phyloP scores from a whole-genome alignment of 1,140 invertebrate genomes.

The Teleogryllus occipitalis region DNA sequence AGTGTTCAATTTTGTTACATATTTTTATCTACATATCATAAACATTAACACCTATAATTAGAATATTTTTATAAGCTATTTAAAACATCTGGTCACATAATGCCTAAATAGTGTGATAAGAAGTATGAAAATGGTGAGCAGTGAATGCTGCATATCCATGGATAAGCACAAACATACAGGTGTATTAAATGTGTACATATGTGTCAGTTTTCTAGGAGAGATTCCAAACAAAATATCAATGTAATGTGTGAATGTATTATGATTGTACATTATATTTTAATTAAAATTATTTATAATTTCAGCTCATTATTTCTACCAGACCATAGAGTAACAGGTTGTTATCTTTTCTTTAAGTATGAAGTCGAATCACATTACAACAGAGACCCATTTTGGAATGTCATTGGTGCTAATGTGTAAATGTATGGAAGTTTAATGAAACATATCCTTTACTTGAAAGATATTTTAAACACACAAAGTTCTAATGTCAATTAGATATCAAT shows the following conservation, averaged over 20 bases:
- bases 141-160: neutral
- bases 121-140: neutral
- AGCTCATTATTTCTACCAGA: neutral
- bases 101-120: neutral
- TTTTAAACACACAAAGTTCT: neutral
- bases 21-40: conserved; percentile 1
- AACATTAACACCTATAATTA: neutral
- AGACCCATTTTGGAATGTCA: neutral
- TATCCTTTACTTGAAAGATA: neutral
- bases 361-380: neutral
- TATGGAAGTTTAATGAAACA: neutral
- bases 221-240: neutral
- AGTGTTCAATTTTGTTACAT: neutral
- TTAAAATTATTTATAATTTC: conserved; percentile 2
- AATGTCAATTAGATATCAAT: neutral
- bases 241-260: conserved; percentile 5
- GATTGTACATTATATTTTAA: neutral
- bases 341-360: neutral
- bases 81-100: neutral
- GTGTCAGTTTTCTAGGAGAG: neutral
- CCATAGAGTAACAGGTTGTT: neutral
- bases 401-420: conserved; percentile 4
- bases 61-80: neutral
- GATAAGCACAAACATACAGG: neutral
- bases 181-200: conserved; percentile 1